Percentiles rank a stretch among this genome's conserved stretches.
These are phyloP conservation scores for Strix aluco DNA, from an alignment of 2,113 vertebrate species.

Conservation along the genomic window DNA sequence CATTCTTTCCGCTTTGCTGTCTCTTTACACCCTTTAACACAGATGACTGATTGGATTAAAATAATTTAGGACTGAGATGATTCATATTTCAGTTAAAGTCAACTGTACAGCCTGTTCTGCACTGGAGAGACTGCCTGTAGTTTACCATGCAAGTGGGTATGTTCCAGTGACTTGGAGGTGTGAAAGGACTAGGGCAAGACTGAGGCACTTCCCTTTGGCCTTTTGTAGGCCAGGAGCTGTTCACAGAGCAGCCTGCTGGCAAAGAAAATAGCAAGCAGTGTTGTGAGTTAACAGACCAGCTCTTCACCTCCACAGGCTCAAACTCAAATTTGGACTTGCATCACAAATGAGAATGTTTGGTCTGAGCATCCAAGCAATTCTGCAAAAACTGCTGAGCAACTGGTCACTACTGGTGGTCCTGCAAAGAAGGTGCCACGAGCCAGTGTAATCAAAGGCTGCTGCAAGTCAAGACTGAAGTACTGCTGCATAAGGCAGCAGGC, in stretches of 20 bases:
- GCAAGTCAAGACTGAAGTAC: background rate
- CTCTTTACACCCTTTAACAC: constrained; percentile 37
- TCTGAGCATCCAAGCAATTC: background rate
- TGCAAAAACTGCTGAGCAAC: background rate
- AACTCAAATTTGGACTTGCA: background rate
- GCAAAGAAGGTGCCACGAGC: background rate
- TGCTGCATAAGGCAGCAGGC: background rate
- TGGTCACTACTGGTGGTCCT: background rate
- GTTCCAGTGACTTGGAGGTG: constrained; percentile 4
- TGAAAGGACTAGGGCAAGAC: background rate
- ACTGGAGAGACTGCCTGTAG: background rate
- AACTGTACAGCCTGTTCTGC: constrained; percentile 47
- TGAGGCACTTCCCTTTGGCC: constrained; percentile 7
- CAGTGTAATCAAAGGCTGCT: background rate
- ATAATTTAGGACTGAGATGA: constrained; percentile 49
- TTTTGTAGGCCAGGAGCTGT: constrained; percentile 38
- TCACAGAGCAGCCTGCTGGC: background rate
- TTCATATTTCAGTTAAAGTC: constrained; percentile 38
- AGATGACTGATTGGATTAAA: constrained; percentile 52
- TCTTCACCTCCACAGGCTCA: background rate
- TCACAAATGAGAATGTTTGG: background rate
- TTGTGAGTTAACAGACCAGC: background rate
- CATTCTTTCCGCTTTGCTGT: constrained; percentile 32
- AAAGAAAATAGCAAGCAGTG: background rate
- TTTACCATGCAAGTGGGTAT: background rate